phyloP scores from a whole-genome alignment of 2,797 vertebrate genomes.

The Neomorphus geoffroyi region DNA sequence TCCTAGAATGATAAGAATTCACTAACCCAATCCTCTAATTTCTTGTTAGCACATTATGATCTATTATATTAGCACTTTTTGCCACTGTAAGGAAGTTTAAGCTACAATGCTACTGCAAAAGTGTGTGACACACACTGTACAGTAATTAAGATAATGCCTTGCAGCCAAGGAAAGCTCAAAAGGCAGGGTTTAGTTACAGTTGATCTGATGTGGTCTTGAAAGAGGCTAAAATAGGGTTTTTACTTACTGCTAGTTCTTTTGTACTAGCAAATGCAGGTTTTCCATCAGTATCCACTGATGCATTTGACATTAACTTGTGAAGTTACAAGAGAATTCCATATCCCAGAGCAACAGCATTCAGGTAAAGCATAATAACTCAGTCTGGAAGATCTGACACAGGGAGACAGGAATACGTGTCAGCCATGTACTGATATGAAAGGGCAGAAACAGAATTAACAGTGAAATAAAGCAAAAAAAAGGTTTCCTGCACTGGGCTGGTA shows the following conservation, averaged over 20 bases:
- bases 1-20: neutral
- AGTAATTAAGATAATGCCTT: neutral
- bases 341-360: neutral
- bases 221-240: neutral
- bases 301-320: neutral
- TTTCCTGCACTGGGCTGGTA: neutral
- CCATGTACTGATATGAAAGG: neutral
- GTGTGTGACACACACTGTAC: neutral
- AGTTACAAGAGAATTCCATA: neutral
- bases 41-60: neutral
- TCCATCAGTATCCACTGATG: neutral
- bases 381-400: neutral
- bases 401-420: neutral
- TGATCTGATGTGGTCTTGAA: neutral
- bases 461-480: neutral
- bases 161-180: neutral
- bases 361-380: neutral
- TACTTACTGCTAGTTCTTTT: neutral
- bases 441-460: neutral
- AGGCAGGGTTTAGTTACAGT: neutral
- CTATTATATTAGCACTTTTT: neutral
- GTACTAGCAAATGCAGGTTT: neutral
- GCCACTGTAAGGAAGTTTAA: neutral
- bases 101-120: neutral
- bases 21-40: neutral